Percentiles rank a stretch among this genome's conserved stretches.
Evolutionary conservation across 2,888 invertebrate species (phyloP).

Genomic region (Eledona agricola): DNA sequence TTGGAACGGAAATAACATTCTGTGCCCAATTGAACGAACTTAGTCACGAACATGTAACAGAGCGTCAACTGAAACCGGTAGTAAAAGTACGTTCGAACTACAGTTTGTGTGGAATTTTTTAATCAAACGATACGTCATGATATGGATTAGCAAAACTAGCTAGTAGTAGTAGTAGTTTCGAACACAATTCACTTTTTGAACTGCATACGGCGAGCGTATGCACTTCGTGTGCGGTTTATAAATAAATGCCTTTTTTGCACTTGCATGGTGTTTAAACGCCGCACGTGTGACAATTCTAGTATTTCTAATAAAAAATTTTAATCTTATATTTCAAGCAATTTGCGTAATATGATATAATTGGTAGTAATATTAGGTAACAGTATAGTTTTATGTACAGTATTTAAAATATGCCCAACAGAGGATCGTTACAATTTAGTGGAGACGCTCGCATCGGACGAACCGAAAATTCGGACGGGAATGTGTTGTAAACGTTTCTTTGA

Average conservation of each 20-base stretch:
- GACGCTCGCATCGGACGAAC: no score
- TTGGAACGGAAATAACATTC: no score
- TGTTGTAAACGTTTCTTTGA: no score
- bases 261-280: conserved; percentile 35
- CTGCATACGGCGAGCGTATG: conserved; percentile 26
- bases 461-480: no score
- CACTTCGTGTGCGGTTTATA: conserved; percentile 28
- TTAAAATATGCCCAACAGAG: not conserved
- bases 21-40: no score
- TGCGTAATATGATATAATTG: conserved; percentile 40
- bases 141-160: conserved; percentile 34
- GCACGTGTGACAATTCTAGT: conserved; percentile 37
- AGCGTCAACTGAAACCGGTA: no score
- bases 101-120: conserved; percentile 23
- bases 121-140: conserved; percentile 31
- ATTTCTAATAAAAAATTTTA: conserved; percentile 39
- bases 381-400: conserved; percentile 44
- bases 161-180: conserved; percentile 28
- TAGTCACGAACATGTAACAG: no score
- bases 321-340: conserved; percentile 41
- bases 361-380: conserved; percentile 39
- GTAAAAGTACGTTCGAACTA: no score
- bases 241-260: conserved; percentile 23
- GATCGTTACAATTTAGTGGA: not conserved
- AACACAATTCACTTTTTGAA: conserved; percentile 30